phyloP scores from a whole-genome alignment of 2,113 vertebrate species.

The Psophia crepitans region DNA sequence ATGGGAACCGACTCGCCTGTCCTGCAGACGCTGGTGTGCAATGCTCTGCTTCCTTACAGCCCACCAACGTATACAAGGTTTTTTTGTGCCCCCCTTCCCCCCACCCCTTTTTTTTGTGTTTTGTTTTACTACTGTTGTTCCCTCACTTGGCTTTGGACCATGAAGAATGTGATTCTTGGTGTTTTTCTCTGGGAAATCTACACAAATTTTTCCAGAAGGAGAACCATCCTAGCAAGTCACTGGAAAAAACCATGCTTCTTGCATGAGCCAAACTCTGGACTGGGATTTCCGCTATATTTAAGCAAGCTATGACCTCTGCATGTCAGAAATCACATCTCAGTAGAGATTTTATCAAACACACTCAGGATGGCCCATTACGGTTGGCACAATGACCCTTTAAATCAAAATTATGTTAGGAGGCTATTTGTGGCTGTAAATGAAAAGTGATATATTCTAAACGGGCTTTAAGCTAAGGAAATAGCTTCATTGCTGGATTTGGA shows the following conservation, averaged over 20 bases:
- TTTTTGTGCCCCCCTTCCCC: no score
- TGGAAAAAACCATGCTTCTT: fast-evolving
- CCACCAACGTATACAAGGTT: fast-evolving
- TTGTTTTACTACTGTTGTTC: not conserved
- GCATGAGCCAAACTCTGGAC: not conserved
- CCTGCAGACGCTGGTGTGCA: not conserved
- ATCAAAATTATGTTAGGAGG: conserved; percentile 11
- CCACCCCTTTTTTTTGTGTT: no score
- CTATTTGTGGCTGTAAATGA: not conserved
- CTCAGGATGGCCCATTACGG: not conserved
- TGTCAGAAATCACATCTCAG: not conserved
- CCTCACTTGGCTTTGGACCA: not conserved
- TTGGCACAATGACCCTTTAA: not conserved
- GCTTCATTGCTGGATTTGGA: not conserved
- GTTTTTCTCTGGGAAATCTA: not conserved
- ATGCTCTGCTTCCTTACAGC: not conserved
- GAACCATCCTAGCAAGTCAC: not conserved
- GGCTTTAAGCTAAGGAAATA: not conserved
- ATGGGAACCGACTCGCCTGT: fast-evolving
- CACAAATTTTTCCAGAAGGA: not conserved
- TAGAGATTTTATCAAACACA: not conserved
- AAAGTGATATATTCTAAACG: not conserved
- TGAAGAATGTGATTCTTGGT: not conserved
- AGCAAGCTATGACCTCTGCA: not conserved
- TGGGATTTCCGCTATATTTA: not conserved